Percentiles rank a stretch among this genome's conserved stretches.
These are phyloP conservation scores for Leucosticte australis DNA, from an alignment of 2,113 vertebrate genomes.

Conservation along the genomic window DNA sequence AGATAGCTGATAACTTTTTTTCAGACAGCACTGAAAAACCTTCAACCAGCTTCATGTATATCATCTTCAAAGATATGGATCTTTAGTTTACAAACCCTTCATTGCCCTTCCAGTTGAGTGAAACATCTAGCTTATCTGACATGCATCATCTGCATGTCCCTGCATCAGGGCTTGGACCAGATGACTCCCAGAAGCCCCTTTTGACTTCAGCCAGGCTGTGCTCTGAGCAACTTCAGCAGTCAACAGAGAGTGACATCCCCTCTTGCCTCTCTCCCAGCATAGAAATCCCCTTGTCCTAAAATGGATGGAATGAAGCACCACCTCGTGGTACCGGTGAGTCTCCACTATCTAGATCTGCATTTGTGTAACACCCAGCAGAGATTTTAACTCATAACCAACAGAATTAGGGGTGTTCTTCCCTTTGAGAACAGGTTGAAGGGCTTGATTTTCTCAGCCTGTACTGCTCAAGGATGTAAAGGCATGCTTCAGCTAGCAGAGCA, in stretches of 20 bases:
- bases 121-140: neutral
- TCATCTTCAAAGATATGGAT: neutral
- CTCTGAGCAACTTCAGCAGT: neutral
- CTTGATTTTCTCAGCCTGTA: neutral
- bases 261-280: neutral
- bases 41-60: neutral
- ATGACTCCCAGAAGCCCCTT: neutral
- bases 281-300: neutral
- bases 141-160: neutral
- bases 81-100: neutral
- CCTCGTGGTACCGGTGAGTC: neutral
- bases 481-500: neutral
- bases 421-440: neutral
- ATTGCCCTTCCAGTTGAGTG: neutral
- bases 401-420: neutral
- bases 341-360: neutral
- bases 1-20: neutral
- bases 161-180: neutral
- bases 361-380: neutral
- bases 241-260: neutral
- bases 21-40: neutral
- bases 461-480: neutral
- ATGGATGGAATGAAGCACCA: neutral
- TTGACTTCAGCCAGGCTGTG: neutral
- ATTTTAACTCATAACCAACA: neutral